Evolutionary conservation across 2,797 vertebrate genomes (phyloP).

Genomic region (Halcyon smyrnensis): DNA sequence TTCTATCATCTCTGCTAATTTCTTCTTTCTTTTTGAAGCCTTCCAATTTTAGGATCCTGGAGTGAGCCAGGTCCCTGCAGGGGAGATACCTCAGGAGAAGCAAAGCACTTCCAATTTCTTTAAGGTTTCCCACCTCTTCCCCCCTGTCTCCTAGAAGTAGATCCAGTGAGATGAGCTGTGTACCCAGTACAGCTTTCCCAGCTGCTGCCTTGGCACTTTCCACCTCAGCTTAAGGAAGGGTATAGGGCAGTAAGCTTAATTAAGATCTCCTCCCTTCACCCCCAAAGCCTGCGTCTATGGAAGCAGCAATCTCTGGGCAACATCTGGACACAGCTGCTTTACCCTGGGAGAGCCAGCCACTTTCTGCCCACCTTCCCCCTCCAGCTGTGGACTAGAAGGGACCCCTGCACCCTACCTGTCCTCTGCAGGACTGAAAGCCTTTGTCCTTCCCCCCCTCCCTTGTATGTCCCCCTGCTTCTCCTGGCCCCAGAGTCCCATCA

Average conservation of each 20-base stretch:
- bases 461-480: background rate
- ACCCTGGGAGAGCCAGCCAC: background rate
- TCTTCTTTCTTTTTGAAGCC: background rate
- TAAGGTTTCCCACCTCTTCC: background rate
- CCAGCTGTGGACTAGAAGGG: background rate
- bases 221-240: background rate
- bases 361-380: fast-evolving
- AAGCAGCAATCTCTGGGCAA: background rate
- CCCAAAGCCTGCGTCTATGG: background rate
- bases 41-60: background rate
- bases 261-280: background rate
- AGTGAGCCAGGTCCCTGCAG: background rate
- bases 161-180: background rate
- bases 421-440: background rate
- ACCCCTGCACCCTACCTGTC: background rate
- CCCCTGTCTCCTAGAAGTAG: background rate
- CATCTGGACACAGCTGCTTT: background rate
- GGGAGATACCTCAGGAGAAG: background rate
- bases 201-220: background rate
- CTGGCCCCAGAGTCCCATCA: background rate
- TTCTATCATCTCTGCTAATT: background rate
- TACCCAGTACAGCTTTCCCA: background rate
- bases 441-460: background rate
- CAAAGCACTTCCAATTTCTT: background rate
- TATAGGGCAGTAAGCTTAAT: background rate